Base-by-base conservation (phyloP, 2,113 vertebrate genomes). In the Megalops atlanticus region DNA sequence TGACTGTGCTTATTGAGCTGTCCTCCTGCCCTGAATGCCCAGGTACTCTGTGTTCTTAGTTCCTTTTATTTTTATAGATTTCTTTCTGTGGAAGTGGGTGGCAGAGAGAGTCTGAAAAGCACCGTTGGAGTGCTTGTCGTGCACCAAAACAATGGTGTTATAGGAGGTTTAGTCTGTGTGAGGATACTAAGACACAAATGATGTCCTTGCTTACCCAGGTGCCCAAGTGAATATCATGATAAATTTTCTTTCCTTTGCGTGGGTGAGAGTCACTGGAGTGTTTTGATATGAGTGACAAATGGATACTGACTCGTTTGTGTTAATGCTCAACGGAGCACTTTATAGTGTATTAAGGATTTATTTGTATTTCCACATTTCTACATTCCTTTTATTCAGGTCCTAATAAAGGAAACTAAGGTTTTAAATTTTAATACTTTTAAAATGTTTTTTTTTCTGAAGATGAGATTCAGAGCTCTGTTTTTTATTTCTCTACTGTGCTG, bases 401-500 rank as follows among this genome's bases (percentile, higher is more conserved):
- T 71, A 47, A 41, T 79, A n/a, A 52, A 75, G 73, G 39, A 43
- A 40, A 74, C 2, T 27, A 33, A 33, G 6, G 2, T 72, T 64
- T 35, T 31, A 75, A 41, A 35, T 52, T 77, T 27, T 54, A 75
- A 35, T 75, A 31, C 43, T 80, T 80, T 35, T 52, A 52, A 39
- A 14, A 8, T 45, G 45, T 27, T 24, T 80, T 80, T 80, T 43
- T 40, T 71, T 52, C 68, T 52, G n/a, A 10, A n/a, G 5, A 64
- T 64, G 58, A 27, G 58, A 64, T n/a, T n/a, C 24, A 64, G 8
- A 64, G 58, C 24, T 27, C n/a, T 8, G 21, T n/a, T 5, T 45
- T 10, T 31, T 38, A 1, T 7, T 15, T 36, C n/a, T 52, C 27
- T 69, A 40, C 52, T 38, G 36, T 70, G 36, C 47, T 73, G 24